Evolutionary conservation across 2,888 invertebrate species (phyloP).

Genomic region (Aleiodes leptofemur): DNA sequence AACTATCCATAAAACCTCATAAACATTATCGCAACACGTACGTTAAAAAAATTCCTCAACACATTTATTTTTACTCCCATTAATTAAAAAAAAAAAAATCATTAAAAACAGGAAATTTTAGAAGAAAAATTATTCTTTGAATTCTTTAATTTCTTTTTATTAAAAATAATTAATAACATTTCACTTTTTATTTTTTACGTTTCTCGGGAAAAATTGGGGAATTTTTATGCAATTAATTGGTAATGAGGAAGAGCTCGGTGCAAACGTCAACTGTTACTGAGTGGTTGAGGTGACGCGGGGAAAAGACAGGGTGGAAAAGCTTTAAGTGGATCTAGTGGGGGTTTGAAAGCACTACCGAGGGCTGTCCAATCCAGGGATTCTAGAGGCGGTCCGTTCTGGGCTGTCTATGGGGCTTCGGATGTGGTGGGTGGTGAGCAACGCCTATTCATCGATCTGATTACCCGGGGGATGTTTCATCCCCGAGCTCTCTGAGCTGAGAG

Average conservation of each 20-base stretch:
- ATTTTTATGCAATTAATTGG: neutral
- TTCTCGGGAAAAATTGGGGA: too few relatives aligned
- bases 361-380: constrained; percentile 65
- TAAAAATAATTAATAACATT: too few relatives aligned
- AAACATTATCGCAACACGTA: neutral
- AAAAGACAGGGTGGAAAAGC: constrained; percentile 21
- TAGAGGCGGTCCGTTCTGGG: constrained; percentile 59
- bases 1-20: neutral
- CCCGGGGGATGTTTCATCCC: constrained; percentile 49
- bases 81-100: too few relatives aligned
- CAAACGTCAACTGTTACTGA: constrained; percentile 7
- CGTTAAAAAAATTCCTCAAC: neutral
- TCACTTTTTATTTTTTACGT: too few relatives aligned
- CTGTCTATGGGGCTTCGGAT: constrained; percentile 61
- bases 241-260: neutral
- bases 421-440: constrained; percentile 61
- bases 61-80: too few relatives aligned
- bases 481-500: neutral
- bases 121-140: too few relatives aligned
- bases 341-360: constrained; percentile 51
- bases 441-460: constrained; percentile 73
- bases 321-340: constrained; percentile 54
- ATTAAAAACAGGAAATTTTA: too few relatives aligned
- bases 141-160: too few relatives aligned
- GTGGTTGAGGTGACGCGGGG: neutral